phyloP scores from a whole-genome alignment of 53 echinoderm and acorn worm species.

The Echinarachnius parma region DNA sequence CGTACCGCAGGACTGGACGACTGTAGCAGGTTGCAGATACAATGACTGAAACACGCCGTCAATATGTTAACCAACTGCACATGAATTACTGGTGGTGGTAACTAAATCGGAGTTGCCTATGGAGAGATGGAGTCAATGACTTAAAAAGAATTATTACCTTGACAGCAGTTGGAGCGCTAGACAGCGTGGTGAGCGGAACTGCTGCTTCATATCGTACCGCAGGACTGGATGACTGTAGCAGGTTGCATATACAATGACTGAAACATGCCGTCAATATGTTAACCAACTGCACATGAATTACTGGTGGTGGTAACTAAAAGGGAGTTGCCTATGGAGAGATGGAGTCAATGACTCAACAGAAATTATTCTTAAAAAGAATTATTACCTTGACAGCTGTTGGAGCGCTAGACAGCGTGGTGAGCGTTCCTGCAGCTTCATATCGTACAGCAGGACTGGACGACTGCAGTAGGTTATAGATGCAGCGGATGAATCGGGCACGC shows the following conservation, averaged over 20 bases:
- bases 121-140: too few species aligned
- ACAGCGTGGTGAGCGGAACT: conserved; percentile 90
- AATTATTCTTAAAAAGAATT: too few species aligned
- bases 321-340: too few species aligned
- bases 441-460: conserved; percentile 90
- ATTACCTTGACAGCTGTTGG: conserved; percentile 89
- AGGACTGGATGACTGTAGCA: conserved; percentile 93
- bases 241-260: conserved; percentile 95
- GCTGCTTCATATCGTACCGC: conserved; percentile 99
- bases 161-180: conserved; percentile 94
- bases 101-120: too few species aligned
- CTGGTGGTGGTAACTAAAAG: too few species aligned
- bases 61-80: too few species aligned
- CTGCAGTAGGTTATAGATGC: conserved; percentile 88
- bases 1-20: conserved; percentile 98
- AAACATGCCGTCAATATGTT: too few species aligned
- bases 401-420: conserved; percentile 84
- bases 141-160: too few species aligned
- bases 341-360: too few species aligned
- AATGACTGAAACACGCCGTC: conserved; percentile 80
- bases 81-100: too few species aligned
- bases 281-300: too few species aligned
- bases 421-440: conserved; percentile 88
- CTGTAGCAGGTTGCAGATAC: conserved; percentile 94
- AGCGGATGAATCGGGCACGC: conserved; percentile 92